A percentile compares a stretch with the other conserved stretches of the same genome.
These are phyloP conservation scores for Tychaedon coryphoeus DNA, from an alignment of 2,113 vertebrate species.

Conservation along the genomic window DNA sequence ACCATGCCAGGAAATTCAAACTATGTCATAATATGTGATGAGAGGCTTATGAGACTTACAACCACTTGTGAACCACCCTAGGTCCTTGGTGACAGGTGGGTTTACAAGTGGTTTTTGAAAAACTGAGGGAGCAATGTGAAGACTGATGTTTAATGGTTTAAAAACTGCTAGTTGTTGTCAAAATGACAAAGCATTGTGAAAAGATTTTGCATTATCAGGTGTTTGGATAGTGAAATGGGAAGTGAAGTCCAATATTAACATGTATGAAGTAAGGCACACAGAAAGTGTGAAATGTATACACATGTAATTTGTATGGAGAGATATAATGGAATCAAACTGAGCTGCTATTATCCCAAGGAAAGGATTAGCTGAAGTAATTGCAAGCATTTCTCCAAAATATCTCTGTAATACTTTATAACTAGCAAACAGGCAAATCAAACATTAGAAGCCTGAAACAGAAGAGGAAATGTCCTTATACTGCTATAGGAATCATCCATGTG, in stretches of 20 bases:
- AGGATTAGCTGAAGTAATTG: not conserved
- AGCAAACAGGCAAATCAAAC: not conserved
- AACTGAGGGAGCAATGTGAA: not conserved
- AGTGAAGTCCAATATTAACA: not conserved
- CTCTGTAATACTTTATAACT: not conserved
- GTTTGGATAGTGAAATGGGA: not conserved
- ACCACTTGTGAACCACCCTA: not conserved
- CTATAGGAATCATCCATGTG: not conserved
- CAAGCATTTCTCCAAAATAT: not conserved
- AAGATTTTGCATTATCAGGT: not conserved
- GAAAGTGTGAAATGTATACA: not conserved
- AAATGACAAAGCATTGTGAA: not conserved
- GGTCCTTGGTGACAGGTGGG: too few relatives aligned
- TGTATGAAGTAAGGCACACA: not conserved
- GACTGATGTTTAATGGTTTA: not conserved
- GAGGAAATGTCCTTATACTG: not conserved
- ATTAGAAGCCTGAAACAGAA: not conserved
- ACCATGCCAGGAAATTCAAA: rapidly evolving
- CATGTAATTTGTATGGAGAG: not conserved
- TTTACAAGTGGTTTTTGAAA: not conserved
- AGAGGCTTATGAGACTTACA: not conserved
- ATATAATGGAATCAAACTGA: not conserved
- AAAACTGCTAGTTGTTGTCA: not conserved
- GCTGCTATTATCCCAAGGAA: not conserved
- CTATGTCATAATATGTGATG: not conserved